phyloP scores from a whole-genome alignment of 2,113 vertebrate genomes.

The Chaetura pelagica region DNA sequence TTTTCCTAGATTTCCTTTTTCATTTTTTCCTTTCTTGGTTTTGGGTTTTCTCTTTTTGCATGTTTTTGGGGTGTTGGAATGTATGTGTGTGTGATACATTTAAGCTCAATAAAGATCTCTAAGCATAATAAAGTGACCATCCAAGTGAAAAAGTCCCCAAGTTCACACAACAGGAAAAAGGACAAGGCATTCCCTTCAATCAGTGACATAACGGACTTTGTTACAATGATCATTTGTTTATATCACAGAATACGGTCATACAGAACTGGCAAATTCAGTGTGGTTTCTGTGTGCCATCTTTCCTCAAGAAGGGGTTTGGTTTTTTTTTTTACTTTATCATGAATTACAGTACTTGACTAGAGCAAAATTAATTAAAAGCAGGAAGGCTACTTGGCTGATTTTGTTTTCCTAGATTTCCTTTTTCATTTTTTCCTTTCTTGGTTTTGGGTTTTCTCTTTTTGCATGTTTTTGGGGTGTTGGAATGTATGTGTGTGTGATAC shows the following conservation, averaged over 20 bases:
- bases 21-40: neutral
- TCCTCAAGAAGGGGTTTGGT: neutral
- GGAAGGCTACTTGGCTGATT: neutral
- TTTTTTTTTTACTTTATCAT: neutral
- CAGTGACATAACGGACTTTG: neutral
- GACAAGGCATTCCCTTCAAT: neutral
- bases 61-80: neutral
- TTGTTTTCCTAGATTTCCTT: neutral
- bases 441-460: neutral
- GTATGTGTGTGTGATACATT: neutral
- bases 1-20: neutral
- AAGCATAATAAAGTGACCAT: neutral
- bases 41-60: neutral
- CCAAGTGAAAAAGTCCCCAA: neutral
- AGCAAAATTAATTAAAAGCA: neutral
- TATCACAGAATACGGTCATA: neutral
- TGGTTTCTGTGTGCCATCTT: neutral
- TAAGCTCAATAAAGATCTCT: neutral
- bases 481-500: neutral
- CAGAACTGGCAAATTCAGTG: neutral
- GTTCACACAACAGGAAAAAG: neutral
- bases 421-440: neutral
- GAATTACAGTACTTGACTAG: neutral
- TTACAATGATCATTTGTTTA: neutral
- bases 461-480: neutral